Evolutionary conservation across 1,140 invertebrate genomes (phyloP).

Genomic region (Apis cerana): DNA sequence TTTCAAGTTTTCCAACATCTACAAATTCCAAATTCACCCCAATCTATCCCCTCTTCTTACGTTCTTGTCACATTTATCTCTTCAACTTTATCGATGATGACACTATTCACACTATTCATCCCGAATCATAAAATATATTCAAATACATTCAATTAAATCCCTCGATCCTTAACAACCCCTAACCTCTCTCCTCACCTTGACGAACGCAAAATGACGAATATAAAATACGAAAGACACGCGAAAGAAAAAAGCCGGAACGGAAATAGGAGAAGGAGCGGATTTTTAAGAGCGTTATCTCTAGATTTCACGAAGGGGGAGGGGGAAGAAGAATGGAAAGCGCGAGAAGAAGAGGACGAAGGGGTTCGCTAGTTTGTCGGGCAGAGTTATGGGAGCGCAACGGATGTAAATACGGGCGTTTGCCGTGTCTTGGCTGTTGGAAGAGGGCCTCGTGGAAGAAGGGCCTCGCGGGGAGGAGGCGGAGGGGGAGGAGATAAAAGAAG

Average conservation of each 20-base stretch:
- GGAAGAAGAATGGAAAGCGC: slow-evolving; percentile 30
- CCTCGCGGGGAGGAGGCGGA: background rate
- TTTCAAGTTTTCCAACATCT: too few relatives aligned
- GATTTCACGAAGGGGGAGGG: slow-evolving; percentile 14
- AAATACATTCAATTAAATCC: too few relatives aligned
- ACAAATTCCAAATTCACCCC: too few relatives aligned
- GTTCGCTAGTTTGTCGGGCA: slow-evolving; percentile 71
- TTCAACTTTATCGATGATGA: too few relatives aligned
- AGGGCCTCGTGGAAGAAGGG: background rate
- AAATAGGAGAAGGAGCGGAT: background rate
- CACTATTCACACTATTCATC: too few relatives aligned
- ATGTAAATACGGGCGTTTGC: slow-evolving; percentile 71
- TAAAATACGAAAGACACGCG: background rate
- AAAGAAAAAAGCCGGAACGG: background rate
- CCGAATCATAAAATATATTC: too few relatives aligned
- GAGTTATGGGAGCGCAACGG: slow-evolving; percentile 74
- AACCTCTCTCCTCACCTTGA: too few relatives aligned
- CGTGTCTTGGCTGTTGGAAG: slow-evolving; percentile 19
- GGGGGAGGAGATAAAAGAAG: slow-evolving; percentile 52
- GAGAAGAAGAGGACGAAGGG: slow-evolving; percentile 40
- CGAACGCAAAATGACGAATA: too few relatives aligned
- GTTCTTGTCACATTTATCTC: too few relatives aligned
- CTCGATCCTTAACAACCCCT: too few relatives aligned
- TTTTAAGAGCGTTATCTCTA: background rate
- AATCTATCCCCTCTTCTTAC: too few relatives aligned